Base-by-base conservation (phyloP, 2,888 invertebrate genomes). In the Psococerastis gibbosa region DNA sequence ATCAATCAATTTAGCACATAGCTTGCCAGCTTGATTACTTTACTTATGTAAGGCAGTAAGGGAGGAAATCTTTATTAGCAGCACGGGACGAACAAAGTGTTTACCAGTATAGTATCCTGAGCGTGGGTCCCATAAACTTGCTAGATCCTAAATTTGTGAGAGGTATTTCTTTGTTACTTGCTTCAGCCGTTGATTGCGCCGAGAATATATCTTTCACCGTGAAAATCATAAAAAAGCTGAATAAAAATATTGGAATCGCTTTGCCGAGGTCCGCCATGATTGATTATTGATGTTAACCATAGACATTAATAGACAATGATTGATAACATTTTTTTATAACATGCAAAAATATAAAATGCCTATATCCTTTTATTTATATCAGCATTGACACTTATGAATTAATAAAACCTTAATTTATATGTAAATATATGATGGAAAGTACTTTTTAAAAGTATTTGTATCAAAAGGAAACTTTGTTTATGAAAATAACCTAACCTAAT, bases 21-120 rank as follows among this genome's bases (percentile, higher is more conserved):
- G 11, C n/a, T 6, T 16, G 16, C 9, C 31, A 17, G 13, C 31
- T 32, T 4, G n/a, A 35, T 18, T 34, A 18, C 45, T 38, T 45
- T 41, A 33, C 34, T 32, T 13, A 13, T 9, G 18, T 20, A 44
- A 42, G 49, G 11, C 32, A 54, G n/a, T n/a, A n/a, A n/a, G n/a
- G n/a, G n/a, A n/a, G n/a, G n/a, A n/a, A n/a, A n/a, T n/a, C n/a
- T n/a, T n/a, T n/a, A n/a, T n/a, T n/a, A n/a, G n/a, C n/a, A n/a
- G n/a, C n/a, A n/a, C n/a, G n/a, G n/a, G n/a, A n/a, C n/a, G n/a
- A n/a, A n/a, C n/a, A n/a, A n/a, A n/a, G n/a, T n/a, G n/a, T 73
- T 66, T 66, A 88, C 88, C 88, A 89, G 60, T 87, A 89, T 53
- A 80, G 69, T 61, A 89, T 81, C 63, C 79, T 84, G 64, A 88